phyloP scores from a whole-genome alignment of 2,113 vertebrate genomes.

The Laticauda laticaudata region DNA sequence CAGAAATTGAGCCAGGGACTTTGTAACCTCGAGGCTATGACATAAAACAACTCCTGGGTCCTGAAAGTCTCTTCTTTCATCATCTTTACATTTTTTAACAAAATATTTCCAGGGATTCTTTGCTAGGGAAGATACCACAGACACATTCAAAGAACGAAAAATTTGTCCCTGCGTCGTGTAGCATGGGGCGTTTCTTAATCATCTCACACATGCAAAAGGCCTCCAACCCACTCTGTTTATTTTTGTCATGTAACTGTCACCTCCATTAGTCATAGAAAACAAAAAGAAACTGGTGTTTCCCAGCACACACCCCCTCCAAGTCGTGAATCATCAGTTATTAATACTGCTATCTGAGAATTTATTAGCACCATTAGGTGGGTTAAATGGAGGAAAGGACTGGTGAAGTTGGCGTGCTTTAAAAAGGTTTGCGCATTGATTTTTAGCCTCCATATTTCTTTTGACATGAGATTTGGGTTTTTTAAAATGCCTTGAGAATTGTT shows the following conservation, averaged over 20 bases:
- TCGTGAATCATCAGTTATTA: conserved; percentile 14
- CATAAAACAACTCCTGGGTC: neutral
- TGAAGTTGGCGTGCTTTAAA: neutral
- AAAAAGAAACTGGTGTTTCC: conserved; percentile 13
- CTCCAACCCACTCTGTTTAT: conserved; percentile 34
- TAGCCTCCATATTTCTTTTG: neutral
- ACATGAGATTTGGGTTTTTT: neutral
- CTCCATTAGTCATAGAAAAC: neutral
- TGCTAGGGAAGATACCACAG: neutral
- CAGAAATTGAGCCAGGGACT: neutral
- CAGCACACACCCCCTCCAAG: conserved; percentile 31
- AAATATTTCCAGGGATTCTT: neutral
- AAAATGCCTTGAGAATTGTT: neutral
- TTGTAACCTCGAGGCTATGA: neutral
- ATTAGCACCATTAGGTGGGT: neutral
- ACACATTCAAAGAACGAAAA: conserved; percentile 3
- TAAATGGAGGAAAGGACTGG: neutral
- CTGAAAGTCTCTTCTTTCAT: neutral
- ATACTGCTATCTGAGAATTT: neutral
- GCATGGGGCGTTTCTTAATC: conserved; percentile 24
- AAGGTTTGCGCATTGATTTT: neutral
- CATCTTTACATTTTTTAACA: neutral
- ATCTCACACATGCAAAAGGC: neutral
- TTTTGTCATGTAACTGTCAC: conserved; percentile 37
- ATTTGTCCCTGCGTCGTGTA: conserved; percentile 7